A percentile compares a stretch with the other conserved stretches of the same genome.
Evolutionary conservation across 2,113 vertebrate species (phyloP).

Genomic region (Ondatra zibethicus): DNA sequence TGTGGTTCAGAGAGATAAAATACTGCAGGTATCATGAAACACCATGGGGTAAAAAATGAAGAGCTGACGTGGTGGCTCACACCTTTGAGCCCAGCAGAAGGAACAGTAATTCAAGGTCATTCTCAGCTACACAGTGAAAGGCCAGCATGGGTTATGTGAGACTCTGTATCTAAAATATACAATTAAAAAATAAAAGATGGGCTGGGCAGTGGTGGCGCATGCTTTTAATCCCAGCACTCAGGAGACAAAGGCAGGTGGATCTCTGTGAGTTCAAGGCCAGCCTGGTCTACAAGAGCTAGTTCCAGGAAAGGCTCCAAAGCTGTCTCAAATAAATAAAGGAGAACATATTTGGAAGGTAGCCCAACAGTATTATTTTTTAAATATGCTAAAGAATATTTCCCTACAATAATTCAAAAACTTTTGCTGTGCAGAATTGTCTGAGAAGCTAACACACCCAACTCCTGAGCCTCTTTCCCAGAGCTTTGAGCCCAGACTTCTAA

Average conservation of each 20-base stretch:
- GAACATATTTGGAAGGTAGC: not conserved
- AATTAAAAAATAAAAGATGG: not conserved
- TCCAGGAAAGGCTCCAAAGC: no score
- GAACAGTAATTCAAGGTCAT: no score
- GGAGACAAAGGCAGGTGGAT: no score
- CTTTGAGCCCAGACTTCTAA: not conserved
- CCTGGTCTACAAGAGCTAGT: no score
- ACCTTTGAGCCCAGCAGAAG: not conserved
- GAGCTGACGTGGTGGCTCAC: no score
- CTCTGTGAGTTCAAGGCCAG: no score
- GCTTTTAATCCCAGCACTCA: no score
- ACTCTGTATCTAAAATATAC: not conserved
- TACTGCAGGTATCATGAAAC: not conserved
- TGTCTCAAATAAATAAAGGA: not conserved
- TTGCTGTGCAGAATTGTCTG: not conserved
- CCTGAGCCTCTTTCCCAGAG: not conserved
- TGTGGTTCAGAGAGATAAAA: constrained; percentile 24
- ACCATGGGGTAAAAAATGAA: not conserved
- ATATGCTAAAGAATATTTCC: not conserved
- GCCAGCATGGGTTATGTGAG: not conserved
- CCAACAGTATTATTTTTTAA: constrained; percentile 37
- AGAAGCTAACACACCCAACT: not conserved
- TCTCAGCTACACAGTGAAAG: not conserved
- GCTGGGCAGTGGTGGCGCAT: no score
- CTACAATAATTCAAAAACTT: not conserved